These are phyloP conservation scores for Actinostola sp. DNA, from an alignment of 92 coral and sea anemone genomes.

Conservation along the genomic window DNA sequence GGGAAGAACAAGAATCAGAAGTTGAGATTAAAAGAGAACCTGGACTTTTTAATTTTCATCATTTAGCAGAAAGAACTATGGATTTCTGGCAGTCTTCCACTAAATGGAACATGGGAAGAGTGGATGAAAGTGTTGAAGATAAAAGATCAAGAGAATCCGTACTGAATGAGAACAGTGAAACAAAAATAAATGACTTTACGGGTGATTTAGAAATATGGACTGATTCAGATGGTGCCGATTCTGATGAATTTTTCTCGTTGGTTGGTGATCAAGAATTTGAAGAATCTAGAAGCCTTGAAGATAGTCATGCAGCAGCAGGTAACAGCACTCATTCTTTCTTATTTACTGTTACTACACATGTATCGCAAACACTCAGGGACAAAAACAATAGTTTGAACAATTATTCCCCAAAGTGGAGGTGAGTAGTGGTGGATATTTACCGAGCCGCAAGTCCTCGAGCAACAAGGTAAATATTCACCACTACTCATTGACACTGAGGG, in stretches of 20 bases:
- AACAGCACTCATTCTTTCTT: too few species aligned
- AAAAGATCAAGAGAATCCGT: conserved; percentile 9
- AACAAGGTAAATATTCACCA: too few species aligned
- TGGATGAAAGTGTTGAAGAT: neutral
- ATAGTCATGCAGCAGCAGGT: conserved; percentile 95
- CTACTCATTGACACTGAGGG: too few species aligned
- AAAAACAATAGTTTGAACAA: too few species aligned
- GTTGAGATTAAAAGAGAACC: conserved; percentile 18
- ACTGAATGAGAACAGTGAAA: conserved; percentile 11
- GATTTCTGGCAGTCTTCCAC: conserved; percentile 24
- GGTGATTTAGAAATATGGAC: conserved; percentile 61
- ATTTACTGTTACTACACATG: too few species aligned
- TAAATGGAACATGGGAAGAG: conserved; percentile 30
- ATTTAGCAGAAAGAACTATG: conserved; percentile 32
- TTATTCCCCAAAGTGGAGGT: too few species aligned
- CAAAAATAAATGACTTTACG: conserved; percentile 32
- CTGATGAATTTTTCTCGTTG: conserved; percentile 80
- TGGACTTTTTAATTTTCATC: conserved; percentile 45
- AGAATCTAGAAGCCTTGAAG: conserved; percentile 76
- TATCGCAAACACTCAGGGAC: too few species aligned
- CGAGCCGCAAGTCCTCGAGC: too few species aligned
- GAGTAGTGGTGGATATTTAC: too few species aligned
- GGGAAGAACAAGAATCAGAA: conserved; percentile 12
- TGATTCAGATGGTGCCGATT: conserved; percentile 57
- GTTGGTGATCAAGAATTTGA: conserved; percentile 67